Evolutionary conservation across 2,888 invertebrate species (phyloP).

Genomic region (Andrena fulva): DNA sequence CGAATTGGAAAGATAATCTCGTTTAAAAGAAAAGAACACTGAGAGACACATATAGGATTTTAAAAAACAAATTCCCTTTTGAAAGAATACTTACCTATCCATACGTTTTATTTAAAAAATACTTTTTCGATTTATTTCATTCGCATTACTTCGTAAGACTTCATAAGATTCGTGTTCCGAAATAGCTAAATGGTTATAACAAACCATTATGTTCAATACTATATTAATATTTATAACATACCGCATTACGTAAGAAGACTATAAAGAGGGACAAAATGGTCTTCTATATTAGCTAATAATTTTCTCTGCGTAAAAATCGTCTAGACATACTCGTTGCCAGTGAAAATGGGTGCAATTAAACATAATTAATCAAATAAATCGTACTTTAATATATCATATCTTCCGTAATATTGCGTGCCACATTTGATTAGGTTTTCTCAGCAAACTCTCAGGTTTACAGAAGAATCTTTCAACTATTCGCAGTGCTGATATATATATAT

Average conservation of each 20-base stretch:
- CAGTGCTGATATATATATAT: slow-evolving; percentile 2
- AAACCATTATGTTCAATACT: neutral
- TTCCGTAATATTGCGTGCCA: slow-evolving; percentile 16
- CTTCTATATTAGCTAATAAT: neutral
- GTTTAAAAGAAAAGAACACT: too few species aligned
- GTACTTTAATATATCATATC: slow-evolving; percentile 11
- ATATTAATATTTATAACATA: neutral
- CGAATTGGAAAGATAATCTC: too few species aligned
- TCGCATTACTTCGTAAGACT: neutral
- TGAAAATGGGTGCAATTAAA: slow-evolving; percentile 33
- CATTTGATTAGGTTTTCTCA: slow-evolving; percentile 27
- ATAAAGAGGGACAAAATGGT: neutral
- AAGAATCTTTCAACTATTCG: slow-evolving; percentile 39
- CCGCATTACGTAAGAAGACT: neutral
- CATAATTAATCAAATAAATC: slow-evolving; percentile 17
- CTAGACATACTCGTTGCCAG: slow-evolving; percentile 49
- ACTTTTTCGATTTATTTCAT: neutral
- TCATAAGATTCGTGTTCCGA: neutral
- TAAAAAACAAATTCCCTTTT: too few species aligned
- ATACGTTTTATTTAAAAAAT: neutral
- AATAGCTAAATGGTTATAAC: neutral
- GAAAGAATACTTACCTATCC: too few species aligned
- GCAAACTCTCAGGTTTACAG: slow-evolving; percentile 76
- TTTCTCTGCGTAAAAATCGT: neutral
- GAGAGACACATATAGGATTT: too few species aligned